phyloP scores from a whole-genome alignment of 2,888 invertebrate genomes.

The Malthinus seriepunctatus region DNA sequence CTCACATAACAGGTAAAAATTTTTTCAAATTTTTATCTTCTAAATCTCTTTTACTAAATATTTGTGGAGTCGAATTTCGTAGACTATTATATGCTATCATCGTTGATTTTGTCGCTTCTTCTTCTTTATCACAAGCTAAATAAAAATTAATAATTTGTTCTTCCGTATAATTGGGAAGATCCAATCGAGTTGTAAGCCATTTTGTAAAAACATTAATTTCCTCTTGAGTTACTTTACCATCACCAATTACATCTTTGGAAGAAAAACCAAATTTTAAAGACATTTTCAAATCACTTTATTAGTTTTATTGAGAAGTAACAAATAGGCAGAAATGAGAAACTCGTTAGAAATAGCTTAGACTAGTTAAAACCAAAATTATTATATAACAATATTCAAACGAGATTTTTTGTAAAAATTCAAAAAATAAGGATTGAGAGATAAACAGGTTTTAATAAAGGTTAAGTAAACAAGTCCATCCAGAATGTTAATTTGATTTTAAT shows the following conservation, averaged over 20 bases:
- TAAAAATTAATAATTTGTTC: not conserved
- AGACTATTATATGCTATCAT: not conserved
- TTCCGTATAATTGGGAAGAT: not conserved
- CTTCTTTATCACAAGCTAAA: not conserved
- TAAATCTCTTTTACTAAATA: not conserved
- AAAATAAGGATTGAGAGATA: too few species aligned
- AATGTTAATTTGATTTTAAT: too few species aligned
- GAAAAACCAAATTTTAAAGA: not conserved
- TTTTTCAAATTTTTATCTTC: not conserved
- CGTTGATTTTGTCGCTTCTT: not conserved
- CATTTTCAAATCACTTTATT: not conserved
- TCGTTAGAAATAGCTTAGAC: not conserved
- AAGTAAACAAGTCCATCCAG: too few species aligned
- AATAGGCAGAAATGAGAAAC: not conserved
- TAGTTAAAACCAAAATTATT: too few species aligned
- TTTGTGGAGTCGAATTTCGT: not conserved
- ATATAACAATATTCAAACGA: too few species aligned
- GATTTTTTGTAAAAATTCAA: too few species aligned
- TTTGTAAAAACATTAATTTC: not conserved
- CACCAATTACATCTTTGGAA: not conserved
- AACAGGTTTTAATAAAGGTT: too few species aligned
- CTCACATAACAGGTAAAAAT: constrained; percentile 58
- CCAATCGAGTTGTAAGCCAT: not conserved
- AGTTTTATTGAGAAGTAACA: too few species aligned
- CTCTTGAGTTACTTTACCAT: not conserved